Evolutionary conservation across 2,797 vertebrate genomes (phyloP), one percentile per base, ranked within the genome.

Genomic region (Brotula barbata): DNA sequence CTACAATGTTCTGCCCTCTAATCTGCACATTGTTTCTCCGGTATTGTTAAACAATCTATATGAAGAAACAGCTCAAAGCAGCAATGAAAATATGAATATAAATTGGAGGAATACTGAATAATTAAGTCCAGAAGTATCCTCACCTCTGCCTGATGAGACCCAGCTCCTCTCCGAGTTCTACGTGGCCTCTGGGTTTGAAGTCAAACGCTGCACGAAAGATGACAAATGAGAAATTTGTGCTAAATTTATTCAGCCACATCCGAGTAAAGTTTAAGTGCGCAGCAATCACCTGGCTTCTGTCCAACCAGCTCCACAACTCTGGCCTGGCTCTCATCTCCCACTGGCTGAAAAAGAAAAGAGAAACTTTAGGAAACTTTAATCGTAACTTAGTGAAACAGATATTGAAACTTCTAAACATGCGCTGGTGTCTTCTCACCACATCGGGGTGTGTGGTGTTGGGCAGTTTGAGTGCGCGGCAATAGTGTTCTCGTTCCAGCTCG

Each of bases 141-240:
- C 69, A 96, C 95, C 92, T 93, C 82, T 97, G 95, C 33, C 95
- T 89, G 75, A 97, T 91, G 63, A 97, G 91, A 64, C 92, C 93
- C 22, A 96, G 75, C 9, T 80, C 44, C 70, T 97, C 95, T 0
- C 94, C 95, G 6, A 97, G 91, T 75, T 95, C 86, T 39, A 95
- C 77, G 23, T 97, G 95, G 22, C 93, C 92, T 78, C 79, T 91
- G 55, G 92, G 89, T 69, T 87, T 87, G 58, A 95, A 96, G 83
- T 92, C 85, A 88, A 95, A 96, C 58, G 85, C 94, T 96, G 64
- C 22, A 73, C 23, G 56, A 66, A 22, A 80, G 14, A 53, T 40
- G 10, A 33, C 1, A 47, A 1, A 51, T 21, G 40, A 17, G 7
- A 8, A 4, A 25, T 45, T 9, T 22, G 13, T 7, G 16, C 25